Percentiles rank a stretch among this genome's conserved stretches.
Evolutionary conservation across 2,797 vertebrate species (phyloP).

Genomic region (Micromesistius poutassou): DNA sequence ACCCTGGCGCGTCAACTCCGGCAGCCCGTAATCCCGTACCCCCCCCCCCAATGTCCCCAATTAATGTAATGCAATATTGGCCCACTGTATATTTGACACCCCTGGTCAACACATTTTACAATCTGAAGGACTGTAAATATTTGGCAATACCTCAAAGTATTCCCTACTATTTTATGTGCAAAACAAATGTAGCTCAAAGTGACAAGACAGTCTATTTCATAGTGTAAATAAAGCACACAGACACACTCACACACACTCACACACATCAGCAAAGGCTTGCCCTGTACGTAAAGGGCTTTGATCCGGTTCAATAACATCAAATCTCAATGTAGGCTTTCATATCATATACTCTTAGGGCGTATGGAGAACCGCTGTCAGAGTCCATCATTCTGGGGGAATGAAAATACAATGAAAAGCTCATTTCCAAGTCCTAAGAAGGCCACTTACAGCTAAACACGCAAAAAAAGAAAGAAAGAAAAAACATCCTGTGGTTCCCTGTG

Average conservation of each 20-base stretch:
- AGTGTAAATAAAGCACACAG: not conserved
- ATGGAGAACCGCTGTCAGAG: conserved; percentile 44
- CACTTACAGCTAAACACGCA: not conserved
- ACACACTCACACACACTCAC: not conserved
- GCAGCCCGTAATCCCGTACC: too few species aligned
- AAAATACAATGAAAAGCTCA: conserved; percentile 25
- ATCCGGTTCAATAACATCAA: not conserved
- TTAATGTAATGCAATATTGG: too few species aligned
- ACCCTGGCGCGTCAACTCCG: too few species aligned
- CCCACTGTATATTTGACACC: too few species aligned
- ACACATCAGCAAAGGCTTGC: not conserved
- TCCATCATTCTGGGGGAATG: conserved; percentile 31
- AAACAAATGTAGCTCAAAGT: not conserved
- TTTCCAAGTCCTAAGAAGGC: not conserved
- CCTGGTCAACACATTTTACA: not conserved
- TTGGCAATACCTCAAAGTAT: not conserved
- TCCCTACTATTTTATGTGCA: not conserved
- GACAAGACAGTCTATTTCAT: not conserved
- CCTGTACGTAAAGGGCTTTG: not conserved
- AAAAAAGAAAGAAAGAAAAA: not conserved
- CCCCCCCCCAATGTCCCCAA: too few species aligned
- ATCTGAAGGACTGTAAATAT: not conserved
- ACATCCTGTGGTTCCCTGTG: not conserved
- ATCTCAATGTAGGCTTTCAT: conserved; percentile 3
- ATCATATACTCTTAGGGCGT: conserved; percentile 43